These are phyloP conservation scores for Ochropleura plecta DNA, from an alignment of 2,888 invertebrate species.

Conservation along the genomic window DNA sequence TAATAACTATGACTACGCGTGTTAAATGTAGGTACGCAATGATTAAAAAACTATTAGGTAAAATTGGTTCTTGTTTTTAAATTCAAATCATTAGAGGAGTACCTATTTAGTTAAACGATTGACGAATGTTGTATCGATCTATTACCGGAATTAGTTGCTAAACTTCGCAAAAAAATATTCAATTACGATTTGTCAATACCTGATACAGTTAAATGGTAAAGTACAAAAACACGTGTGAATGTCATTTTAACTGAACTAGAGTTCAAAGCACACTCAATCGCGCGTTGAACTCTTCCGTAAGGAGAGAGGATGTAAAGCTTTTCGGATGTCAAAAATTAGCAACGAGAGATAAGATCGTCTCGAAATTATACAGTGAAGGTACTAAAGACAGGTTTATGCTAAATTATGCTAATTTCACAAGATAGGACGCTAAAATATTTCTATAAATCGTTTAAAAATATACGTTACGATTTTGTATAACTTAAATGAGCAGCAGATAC, in stretches of 20 bases:
- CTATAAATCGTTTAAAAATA: constrained; percentile 4
- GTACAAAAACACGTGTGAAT: constrained; percentile 2
- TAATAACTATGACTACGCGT: background rate
- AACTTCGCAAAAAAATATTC: background rate
- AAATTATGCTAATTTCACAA: constrained; percentile 46
- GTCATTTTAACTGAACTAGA: constrained; percentile 9
- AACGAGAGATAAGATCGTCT: constrained; percentile 22
- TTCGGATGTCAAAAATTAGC: constrained; percentile 34
- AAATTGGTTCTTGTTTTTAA: background rate
- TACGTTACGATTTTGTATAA: constrained; percentile 5
- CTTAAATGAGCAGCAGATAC: background rate
- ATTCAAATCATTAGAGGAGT: background rate
- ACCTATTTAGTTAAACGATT: background rate
- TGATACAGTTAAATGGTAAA: background rate
- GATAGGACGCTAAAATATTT: constrained; percentile 7
- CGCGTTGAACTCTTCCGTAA: constrained; percentile 81
- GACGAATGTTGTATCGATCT: background rate
- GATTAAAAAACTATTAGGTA: constrained; percentile 10
- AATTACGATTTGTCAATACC: background rate
- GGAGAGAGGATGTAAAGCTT: constrained; percentile 28
- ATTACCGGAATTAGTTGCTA: background rate
- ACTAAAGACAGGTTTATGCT: constrained; percentile 30
- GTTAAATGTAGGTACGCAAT: constrained; percentile 3
- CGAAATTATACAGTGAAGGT: constrained; percentile 30
- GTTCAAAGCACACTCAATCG: constrained; percentile 56